Percentiles rank a stretch among this genome's conserved stretches.
These are phyloP conservation scores for Macrotus californicus DNA, from an alignment of 2,113 vertebrate species.

Conservation along the genomic window DNA sequence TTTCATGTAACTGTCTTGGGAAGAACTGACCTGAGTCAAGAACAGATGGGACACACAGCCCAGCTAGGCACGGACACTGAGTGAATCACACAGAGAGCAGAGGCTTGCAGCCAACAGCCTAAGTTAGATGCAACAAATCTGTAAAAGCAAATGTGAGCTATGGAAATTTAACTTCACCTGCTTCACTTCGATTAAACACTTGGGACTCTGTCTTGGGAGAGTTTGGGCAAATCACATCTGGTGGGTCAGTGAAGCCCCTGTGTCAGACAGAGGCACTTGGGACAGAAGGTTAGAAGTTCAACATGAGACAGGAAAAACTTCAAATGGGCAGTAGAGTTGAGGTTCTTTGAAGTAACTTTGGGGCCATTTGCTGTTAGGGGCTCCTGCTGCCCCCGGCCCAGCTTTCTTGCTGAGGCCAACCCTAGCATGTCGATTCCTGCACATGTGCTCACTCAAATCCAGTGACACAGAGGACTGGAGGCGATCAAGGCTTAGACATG, in stretches of 20 bases:
- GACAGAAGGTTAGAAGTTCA: background rate
- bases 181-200: background rate
- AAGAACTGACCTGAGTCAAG: background rate
- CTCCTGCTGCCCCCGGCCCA: background rate
- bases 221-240: background rate
- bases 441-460: background rate
- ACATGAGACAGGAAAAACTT: background rate
- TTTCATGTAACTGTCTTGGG: background rate
- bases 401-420: background rate
- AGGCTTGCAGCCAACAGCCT: background rate
- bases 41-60: constrained; percentile 18
- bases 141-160: background rate
- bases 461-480: background rate
- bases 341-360: background rate
- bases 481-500: background rate
- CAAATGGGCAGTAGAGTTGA: background rate
- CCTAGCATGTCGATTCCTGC: no score
- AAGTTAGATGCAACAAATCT: background rate
- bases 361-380: background rate
- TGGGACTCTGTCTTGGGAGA: background rate
- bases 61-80: background rate
- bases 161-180: background rate
- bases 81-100: background rate
- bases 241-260: background rate
- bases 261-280: background rate